Base-by-base conservation (phyloP, 2,888 invertebrate genomes). In the Pollenia angustigena region DNA sequence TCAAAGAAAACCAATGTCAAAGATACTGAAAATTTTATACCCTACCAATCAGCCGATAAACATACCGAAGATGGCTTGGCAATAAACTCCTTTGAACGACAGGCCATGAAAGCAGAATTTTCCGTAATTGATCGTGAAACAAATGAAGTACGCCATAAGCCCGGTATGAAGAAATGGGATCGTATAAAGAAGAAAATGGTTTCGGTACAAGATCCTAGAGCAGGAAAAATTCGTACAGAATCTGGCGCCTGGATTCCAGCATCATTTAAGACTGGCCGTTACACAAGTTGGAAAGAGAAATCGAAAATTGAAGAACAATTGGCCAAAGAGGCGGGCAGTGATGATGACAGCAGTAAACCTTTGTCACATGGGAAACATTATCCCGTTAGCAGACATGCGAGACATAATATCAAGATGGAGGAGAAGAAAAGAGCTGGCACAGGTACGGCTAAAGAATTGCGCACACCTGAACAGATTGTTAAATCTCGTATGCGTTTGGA, bases 171-270 rank as follows among this genome's bases (percentile, higher is more conserved):
- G 91, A 96, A 96, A 91, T 99, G 99, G 99, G 99, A 99, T 94
- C 95, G 98, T 69, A 98, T 98, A 92, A 96, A 97, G 93, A 99
- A 99, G 95, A 99, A 98, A 94, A 98, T 98, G 96, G 96, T 99
- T 48, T 95, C 95, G 42, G 95, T 92, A 4, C 91, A 92, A 84
- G 93, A 92, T 91, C 92, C 92, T 4, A 95, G 95, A 89, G 93
- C 94, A 32, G 96, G 96, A 78, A 97, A 97, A 94, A 98, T 99
- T 88, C 96, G 96, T 90, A 99, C 99, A 0, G 99, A 99, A 94
- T 98, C 98, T 85, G 99, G 99, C 18, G 96, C 95, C 0, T 97
- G 98, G 96, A 98, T 99, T 89, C 97, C 99, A 0, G 98, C 99
- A 0, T 96, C 97, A 0, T 99, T 97, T 94, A 99, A 99, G 94